phyloP scores from a whole-genome alignment of 2,113 vertebrate genomes.

The Prinia subflava region DNA sequence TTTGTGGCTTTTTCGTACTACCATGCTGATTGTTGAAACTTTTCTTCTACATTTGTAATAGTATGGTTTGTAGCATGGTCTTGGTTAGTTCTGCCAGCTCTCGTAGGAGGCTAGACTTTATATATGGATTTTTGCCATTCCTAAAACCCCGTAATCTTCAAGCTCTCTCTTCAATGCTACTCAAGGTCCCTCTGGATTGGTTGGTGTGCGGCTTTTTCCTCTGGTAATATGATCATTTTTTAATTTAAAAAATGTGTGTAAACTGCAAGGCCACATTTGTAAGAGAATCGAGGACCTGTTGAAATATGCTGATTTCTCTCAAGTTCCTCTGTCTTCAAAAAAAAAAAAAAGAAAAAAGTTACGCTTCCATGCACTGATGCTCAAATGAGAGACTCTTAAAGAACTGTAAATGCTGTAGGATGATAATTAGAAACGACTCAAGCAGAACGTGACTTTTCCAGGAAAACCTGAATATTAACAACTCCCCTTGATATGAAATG shows the following conservation, averaged over 20 bases:
- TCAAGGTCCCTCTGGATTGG: background rate
- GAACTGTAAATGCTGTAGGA: conserved; percentile 3
- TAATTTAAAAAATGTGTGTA: background rate
- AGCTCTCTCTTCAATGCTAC: background rate
- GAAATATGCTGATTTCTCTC: background rate
- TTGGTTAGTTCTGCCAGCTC: background rate
- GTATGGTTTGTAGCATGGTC: background rate
- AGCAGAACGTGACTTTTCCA: background rate
- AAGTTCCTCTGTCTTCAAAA: background rate
- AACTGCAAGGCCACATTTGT: background rate
- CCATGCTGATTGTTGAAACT: background rate
- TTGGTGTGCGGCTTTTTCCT: background rate
- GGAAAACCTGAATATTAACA: background rate
- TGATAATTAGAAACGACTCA: conserved; percentile 24
- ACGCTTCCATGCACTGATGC: background rate
- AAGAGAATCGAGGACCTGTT: background rate
- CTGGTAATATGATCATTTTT: background rate
- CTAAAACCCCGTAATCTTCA: fast-evolving
- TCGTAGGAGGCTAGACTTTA: background rate
- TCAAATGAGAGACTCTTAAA: conserved; percentile 19
- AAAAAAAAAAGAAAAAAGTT: background rate
- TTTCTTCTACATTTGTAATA: background rate
- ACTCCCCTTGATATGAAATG: background rate
- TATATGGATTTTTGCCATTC: fast-evolving
- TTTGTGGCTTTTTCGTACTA: background rate